Evolutionary conservation across 2,797 vertebrate species (phyloP).

Genomic region (Arctocebus calabarensis): DNA sequence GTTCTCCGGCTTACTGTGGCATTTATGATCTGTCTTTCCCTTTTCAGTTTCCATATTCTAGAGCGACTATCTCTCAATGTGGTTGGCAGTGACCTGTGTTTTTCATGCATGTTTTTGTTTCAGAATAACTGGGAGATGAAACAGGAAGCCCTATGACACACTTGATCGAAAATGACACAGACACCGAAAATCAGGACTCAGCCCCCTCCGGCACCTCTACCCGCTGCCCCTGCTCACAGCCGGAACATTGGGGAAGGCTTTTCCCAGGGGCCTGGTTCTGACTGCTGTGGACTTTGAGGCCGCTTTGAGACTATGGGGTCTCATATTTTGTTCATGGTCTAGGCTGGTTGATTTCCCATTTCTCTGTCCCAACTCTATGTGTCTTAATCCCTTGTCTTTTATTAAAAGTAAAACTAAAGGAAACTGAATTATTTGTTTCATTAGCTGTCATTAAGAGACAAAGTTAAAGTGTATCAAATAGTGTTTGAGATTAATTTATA

Average conservation of each 20-base stretch:
- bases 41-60: constrained; percentile 72
- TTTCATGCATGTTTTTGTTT: constrained; percentile 85
- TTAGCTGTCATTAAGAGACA: neutral
- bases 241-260: constrained; percentile 16
- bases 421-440: constrained; percentile 35
- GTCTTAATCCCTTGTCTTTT: constrained; percentile 7
- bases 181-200: constrained; percentile 76
- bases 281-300: neutral
- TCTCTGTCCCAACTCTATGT: neutral
- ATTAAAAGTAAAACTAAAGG: constrained; percentile 71
- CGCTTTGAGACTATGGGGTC: neutral
- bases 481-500: neutral
- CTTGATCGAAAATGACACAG: constrained; percentile 83
- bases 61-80: constrained; percentile 64
- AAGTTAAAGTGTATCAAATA: neutral
- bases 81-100: constrained; percentile 82
- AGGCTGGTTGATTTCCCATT: neutral
- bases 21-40: constrained; percentile 62
- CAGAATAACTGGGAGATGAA: constrained; percentile 85
- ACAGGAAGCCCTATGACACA: constrained; percentile 84
- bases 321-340: neutral
- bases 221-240: constrained; percentile 33
- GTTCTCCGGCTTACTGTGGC: neutral
- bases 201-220: constrained; percentile 33
- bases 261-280: neutral